Conservation (phyloP, 2,113 vertebrate genomes). For the Rhipidura dahli region DNA sequence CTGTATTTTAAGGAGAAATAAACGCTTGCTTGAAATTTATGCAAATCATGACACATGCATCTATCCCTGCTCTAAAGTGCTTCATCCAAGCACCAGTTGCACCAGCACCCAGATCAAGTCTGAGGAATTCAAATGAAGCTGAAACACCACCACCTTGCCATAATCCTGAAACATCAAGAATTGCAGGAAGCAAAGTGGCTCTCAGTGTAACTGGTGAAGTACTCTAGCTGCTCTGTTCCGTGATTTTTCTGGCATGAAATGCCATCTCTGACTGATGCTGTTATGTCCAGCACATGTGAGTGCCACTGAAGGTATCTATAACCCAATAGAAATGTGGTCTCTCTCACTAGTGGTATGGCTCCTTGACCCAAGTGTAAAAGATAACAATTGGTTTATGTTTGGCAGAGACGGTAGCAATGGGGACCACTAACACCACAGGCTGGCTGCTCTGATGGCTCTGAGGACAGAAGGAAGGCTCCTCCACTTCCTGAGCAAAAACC, state of each 20-base stretch:
- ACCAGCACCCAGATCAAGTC: background rate
- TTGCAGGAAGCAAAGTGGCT: background rate
- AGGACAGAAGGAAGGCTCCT: background rate
- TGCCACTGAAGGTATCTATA: background rate
- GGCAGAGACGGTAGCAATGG: fast-evolving
- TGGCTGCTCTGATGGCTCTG: background rate
- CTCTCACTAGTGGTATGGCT: background rate
- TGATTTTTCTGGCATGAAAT: background rate
- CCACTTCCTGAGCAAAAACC: background rate
- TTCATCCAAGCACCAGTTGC: background rate
- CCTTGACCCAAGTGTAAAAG: background rate
- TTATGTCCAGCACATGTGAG: fast-evolving
- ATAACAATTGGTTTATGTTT: background rate
- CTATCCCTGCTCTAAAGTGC: background rate
- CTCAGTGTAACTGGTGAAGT: background rate
- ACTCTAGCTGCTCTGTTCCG: background rate
- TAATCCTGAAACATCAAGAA: background rate
- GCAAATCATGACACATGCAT: background rate
- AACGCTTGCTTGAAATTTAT: slow-evolving; percentile 10
- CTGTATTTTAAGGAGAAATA: slow-evolving; percentile 47
- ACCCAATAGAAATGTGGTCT: background rate
- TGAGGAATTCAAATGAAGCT: background rate
- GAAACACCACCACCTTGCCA: background rate
- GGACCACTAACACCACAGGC: background rate
- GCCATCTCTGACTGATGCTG: background rate